Percentiles rank a stretch among this genome's conserved stretches.
Evolutionary conservation across 1,140 invertebrate genomes (phyloP).

Genomic region (Drosophila sturtevanti): DNA sequence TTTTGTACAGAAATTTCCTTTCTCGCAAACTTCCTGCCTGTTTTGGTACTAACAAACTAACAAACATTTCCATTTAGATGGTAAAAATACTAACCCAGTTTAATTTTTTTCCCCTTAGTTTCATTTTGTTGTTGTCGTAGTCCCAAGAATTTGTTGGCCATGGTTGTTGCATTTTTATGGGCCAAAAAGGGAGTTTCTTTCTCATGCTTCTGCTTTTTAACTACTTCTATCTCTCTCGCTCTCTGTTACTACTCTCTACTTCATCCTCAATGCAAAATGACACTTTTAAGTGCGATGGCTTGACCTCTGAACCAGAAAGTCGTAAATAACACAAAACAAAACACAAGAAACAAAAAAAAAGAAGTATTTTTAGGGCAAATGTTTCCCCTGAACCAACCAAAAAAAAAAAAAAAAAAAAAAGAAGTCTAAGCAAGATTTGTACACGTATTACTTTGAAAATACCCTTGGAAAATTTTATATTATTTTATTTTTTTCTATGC

Average conservation of each 20-base stretch:
- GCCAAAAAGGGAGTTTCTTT: slow-evolving; percentile 14
- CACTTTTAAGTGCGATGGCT: slow-evolving; percentile 76
- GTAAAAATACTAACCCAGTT: slow-evolving; percentile 66
- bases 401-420: background rate
- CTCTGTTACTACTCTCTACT: slow-evolving; percentile 9
- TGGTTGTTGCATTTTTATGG: slow-evolving; percentile 65
- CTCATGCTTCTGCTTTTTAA: background rate
- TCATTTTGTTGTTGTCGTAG: slow-evolving; percentile 25
- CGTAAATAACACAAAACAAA: slow-evolving; percentile 64
- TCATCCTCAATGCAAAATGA: slow-evolving; percentile 71
- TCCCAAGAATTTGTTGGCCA: slow-evolving; percentile 28
- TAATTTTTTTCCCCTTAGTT: slow-evolving; percentile 16
- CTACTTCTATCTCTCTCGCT: slow-evolving; percentile 4
- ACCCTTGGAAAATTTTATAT: no score
- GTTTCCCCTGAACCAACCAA: slow-evolving; percentile 25
- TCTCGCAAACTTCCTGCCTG: slow-evolving; percentile 36
- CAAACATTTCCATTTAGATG: slow-evolving; percentile 69
- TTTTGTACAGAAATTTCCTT: slow-evolving; percentile 33
- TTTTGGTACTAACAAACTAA: slow-evolving; percentile 24
- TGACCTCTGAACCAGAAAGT: slow-evolving; percentile 79
- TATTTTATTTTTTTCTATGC: no score
- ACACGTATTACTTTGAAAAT: background rate
- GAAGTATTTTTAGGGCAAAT: slow-evolving; percentile 71
- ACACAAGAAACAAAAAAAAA: slow-evolving; percentile 2
- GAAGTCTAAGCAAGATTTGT: background rate